phyloP scores from a whole-genome alignment of 2,113 vertebrate species.

The Ptychochromis oligacanthus region DNA sequence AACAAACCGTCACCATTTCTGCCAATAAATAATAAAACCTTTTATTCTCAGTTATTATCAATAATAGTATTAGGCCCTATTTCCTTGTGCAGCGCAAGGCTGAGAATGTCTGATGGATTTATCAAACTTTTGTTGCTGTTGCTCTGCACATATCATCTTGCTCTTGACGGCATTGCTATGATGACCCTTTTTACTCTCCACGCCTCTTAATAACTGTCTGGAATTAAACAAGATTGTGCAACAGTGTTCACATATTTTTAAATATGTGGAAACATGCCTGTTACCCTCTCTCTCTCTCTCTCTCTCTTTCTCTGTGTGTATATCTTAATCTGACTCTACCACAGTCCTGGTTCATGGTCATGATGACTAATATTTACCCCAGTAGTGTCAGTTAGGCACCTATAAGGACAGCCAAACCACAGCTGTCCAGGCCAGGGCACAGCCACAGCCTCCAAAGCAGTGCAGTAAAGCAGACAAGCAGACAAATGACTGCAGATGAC shows the following conservation, averaged over 20 bases:
- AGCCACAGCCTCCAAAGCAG: conserved; percentile 50
- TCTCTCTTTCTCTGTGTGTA: not conserved
- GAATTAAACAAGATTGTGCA: conserved; percentile 35
- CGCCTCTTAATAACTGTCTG: not conserved
- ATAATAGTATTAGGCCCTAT: not conserved
- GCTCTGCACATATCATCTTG: not conserved
- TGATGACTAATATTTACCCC: conserved; percentile 73
- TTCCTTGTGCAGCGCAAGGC: not conserved
- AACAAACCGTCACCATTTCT: not conserved
- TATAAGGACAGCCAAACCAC: conserved; percentile 72
- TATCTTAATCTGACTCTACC: conserved; percentile 13
- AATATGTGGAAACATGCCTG: conserved; percentile 20
- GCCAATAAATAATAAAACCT: not conserved
- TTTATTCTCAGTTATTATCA: not conserved
- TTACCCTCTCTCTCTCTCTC: not conserved
- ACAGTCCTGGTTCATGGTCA: conserved; percentile 28
- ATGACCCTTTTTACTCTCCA: not conserved
- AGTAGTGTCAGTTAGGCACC: conserved; percentile 59
- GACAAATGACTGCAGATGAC: conserved; percentile 53
- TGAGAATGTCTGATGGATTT: not conserved
- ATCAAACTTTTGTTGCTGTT: not conserved
- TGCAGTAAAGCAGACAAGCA: conserved; percentile 36
- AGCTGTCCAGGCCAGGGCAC: conserved; percentile 51
- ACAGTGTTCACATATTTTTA: conserved; percentile 26
- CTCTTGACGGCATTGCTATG: not conserved